Evolutionary conservation across 2,797 vertebrate species (phyloP).

Genomic region (Lithobates sylvaticus): DNA sequence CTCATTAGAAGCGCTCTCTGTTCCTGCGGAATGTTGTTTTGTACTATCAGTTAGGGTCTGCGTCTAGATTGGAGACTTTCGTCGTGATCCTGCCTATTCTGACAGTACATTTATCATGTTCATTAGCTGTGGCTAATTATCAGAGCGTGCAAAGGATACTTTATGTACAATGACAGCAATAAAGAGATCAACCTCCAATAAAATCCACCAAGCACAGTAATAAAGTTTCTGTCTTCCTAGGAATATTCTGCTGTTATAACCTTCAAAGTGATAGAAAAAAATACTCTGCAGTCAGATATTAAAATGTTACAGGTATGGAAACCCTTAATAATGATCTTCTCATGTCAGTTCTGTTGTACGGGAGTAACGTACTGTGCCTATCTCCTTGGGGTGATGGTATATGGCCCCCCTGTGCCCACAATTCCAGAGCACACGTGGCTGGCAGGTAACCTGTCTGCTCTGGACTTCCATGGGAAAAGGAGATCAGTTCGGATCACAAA

Average conservation of each 20-base stretch:
- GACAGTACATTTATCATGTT: slow-evolving; percentile 42
- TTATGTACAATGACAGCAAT: not conserved
- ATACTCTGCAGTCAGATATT: not conserved
- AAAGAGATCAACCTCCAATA: not conserved
- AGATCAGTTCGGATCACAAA: too few relatives aligned
- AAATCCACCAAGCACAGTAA: not conserved
- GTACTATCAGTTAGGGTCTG: slow-evolving; percentile 27
- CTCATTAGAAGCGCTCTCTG: slow-evolving; percentile 52
- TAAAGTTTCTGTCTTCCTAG: not conserved
- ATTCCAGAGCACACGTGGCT: too few relatives aligned
- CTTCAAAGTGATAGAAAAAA: not conserved
- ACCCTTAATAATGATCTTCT: too few relatives aligned
- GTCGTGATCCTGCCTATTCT: slow-evolving; percentile 29
- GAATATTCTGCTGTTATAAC: not conserved
- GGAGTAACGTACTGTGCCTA: too few relatives aligned
- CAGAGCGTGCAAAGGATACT: not conserved
- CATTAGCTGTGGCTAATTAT: slow-evolving; percentile 44
- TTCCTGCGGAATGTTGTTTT: slow-evolving; percentile 13
- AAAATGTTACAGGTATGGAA: too few relatives aligned
- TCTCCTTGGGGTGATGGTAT: too few relatives aligned
- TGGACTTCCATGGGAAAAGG: too few relatives aligned
- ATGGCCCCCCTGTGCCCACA: too few relatives aligned
- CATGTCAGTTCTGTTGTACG: too few relatives aligned
- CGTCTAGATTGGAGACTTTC: slow-evolving; percentile 14
- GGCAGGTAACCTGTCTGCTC: too few relatives aligned